Evolutionary conservation across 2,797 vertebrate genomes (phyloP), one percentile per base, ranked within the genome.

Genomic region (Crenichthys baileyi): DNA sequence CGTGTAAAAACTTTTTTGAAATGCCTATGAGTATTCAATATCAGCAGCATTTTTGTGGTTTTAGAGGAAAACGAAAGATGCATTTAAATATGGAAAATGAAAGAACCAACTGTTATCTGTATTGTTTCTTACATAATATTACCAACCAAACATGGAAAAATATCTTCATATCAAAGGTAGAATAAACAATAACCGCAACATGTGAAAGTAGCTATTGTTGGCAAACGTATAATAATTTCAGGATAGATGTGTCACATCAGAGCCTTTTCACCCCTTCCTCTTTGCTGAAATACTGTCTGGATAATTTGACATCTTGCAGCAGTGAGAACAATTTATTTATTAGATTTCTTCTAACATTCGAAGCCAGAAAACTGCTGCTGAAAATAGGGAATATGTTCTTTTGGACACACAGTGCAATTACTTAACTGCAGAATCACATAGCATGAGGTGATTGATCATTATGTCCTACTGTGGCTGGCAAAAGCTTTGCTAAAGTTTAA

Each of bases 331-430:
- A 75, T 74, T 39, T 46, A 73, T 84, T 84, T 73, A 75, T 80
- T 29, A 58, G 71, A 56, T 80, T 83, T 73, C 53, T 46, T 55
- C 31, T 79, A 75, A 84, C 80, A 76, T 63, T 76, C 31, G 11
- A 72, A 81, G 67, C 63, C 50, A 76, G n/a, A 75, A 79, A 83
- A 75, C 77, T 75, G 68, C 74, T 72, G 36, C 63, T 73, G 65
- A 76, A 79, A 87, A 78, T 82, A 11, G 53, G 72, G 73, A 81
- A 84, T 75, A 18, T 63, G 46, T 76, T 67, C 70, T 74, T 77
- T 73, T 79, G 72, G 67, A 85, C 70, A 53, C 79, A 50, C 56
- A 65, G 71, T 60, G 74, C 81, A 78, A 60, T 76, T 72, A 65
- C 83, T 76, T 80, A n/a, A 65, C 50, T 72, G 6, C 60, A 48